Base-by-base conservation (phyloP, 1,140 invertebrate species). In the Andricus grossulariae region DNA sequence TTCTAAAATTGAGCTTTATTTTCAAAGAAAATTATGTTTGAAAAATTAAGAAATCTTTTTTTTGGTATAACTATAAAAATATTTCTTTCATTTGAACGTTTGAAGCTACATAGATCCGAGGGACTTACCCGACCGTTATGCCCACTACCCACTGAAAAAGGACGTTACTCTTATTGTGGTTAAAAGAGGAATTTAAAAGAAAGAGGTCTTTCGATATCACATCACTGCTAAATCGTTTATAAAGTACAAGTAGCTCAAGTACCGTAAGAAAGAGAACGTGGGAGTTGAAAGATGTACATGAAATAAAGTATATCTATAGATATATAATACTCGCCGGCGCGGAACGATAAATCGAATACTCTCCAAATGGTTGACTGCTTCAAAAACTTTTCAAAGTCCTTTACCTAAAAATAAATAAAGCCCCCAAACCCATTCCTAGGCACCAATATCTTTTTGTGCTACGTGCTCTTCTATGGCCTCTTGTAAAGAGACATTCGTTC, bases 191-290 rank as follows among this genome's bases (percentile, higher is more conserved):
- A 39, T 51, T 73, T 55, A 54, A 55, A 39, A 54, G 52, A 54
- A 32, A 25, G 10, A 18, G 15, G 51, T 74, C 73, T 55, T 75
- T 75, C 73, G 39, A 16, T 60, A 72, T 76, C 51, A 72, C 18
- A 52, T 76, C 50, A 51, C 66, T 51, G 70, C 60, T 52, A 72
- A 71, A 50, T 76, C 75, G 75, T 60, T 54, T 71, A 21, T 51
- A 71, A 71, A 75, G 70, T 54, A 54, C n/a, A 71, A 75, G 70
- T 54, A 19, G 52, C 18, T 54, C 52, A 54, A 54, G 52, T 18
- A 54, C 52, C 52, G 18, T 54, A 54, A 54, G 52, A 54, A 54
- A 11, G 39, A 45, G 52, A 54, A 54, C 52, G 16, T 54, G 18
- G 52, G 18, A 54, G 16, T 54, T 54, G 52, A 54, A 54, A 54